Base-by-base conservation (phyloP, 2,888 invertebrate species). In the Chymomyza caudatula region DNA sequence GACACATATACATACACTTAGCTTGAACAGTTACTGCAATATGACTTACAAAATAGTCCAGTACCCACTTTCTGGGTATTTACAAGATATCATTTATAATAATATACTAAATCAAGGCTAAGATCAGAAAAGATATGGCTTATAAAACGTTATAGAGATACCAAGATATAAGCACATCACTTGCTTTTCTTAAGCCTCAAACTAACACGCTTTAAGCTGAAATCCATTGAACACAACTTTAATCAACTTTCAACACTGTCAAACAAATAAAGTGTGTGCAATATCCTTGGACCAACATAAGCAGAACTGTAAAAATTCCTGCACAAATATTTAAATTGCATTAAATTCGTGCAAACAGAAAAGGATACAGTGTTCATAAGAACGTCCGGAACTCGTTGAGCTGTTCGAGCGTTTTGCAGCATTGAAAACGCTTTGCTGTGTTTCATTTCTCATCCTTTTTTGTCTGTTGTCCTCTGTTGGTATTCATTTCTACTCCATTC, bases 281-380 rank as follows among this genome's bases (percentile, higher is more conserved):
- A 2, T 37, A 8, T 11, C 1, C 29, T 11, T 11, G 11, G 29
- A 37, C 11, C 29, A 37, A 37, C 1, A 11, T 1, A 37, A 37
- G 29, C 29, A 37, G 11, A 11, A 37, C n/a, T n/a, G 22, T 17
- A 55, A n/a, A 47, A 47, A 47, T 62, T 60, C 68, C 63, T 73
- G 76, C 84, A 71, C 80, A 84, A 80, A 80, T 86, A 86, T 80
- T 80, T 80, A 84, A 86, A 86, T 86, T 80, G 86, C 86, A 86
- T 84, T 80, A 86, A 86, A 80, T 78, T 86, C 82, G 71, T 76
- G 80, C 86, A 86, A 80, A 80, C 85, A 80, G 79, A 73, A 86
- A 83, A 86, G 77, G 71, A 85, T 80, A 85, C 78, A 69, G 81
- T 82, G 86, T 25, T 25, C 6, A 25, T 5, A 25, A 25, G n/a